Evolutionary conservation across 2,888 invertebrate species (phyloP).

Genomic region (Drosophila quinaria): DNA sequence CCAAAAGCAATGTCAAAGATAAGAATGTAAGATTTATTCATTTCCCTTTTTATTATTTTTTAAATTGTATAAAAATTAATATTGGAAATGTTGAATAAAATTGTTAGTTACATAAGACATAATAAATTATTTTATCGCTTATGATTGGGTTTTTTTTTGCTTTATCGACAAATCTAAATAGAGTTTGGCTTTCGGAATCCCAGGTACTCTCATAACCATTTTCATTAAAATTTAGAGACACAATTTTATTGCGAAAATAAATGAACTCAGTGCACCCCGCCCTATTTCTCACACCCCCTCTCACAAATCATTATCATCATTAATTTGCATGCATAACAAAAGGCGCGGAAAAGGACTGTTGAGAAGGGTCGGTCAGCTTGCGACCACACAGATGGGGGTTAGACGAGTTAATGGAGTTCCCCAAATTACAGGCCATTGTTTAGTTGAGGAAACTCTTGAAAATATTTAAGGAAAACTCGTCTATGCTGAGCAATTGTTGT

Average conservation of each 20-base stretch:
- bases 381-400: background rate
- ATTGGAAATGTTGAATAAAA: too few relatives aligned
- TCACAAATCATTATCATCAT: conserved; percentile 66
- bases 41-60: too few relatives aligned
- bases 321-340: conserved; percentile 71
- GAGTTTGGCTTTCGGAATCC: background rate
- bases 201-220: conserved; percentile 28
- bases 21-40: too few relatives aligned
- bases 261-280: conserved; percentile 26
- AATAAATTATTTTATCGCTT: too few relatives aligned
- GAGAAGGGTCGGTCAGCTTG: conserved; percentile 46
- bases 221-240: conserved; percentile 61
- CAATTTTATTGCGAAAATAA: conserved; percentile 55
- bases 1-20: too few relatives aligned
- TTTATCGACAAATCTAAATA: background rate
- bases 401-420: conserved; percentile 36
- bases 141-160: background rate
- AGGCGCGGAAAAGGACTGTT: conserved; percentile 49
- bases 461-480: conserved; percentile 41
- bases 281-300: background rate
- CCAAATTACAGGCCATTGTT: conserved; percentile 18
- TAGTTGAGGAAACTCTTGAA: conserved; percentile 39
- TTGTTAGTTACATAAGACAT: too few relatives aligned
- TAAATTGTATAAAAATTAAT: too few relatives aligned
- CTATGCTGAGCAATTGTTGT: conserved; percentile 47